Conservation (phyloP, 2,888 invertebrate species). For the Folsomia manolachei region DNA sequence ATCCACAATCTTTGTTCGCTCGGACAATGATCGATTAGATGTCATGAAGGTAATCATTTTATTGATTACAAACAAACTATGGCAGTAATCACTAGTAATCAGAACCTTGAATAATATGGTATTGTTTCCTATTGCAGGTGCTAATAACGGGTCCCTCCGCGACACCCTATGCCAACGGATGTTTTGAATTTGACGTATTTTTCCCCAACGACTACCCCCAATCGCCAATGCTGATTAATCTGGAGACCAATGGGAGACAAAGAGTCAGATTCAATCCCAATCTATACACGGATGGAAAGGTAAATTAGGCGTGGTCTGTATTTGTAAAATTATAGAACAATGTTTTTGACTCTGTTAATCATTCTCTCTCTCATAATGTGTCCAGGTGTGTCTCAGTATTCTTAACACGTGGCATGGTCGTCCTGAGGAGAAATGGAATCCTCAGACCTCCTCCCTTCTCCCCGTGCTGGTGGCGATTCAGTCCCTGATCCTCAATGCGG, state of each 20-base stretch:
- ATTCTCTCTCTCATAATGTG: too few relatives aligned
- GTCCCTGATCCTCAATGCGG: conserved; percentile 84
- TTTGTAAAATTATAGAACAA: too few relatives aligned
- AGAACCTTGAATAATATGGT: not conserved
- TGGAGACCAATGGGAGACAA: conserved; percentile 81
- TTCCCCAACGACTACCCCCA: conserved; percentile 72
- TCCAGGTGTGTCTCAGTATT: conserved; percentile 90
- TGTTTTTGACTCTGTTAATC: too few relatives aligned
- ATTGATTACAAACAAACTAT: conserved; percentile 7
- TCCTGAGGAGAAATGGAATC: conserved; percentile 96
- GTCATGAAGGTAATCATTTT: conserved; percentile 77
- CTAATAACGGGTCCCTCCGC: conserved; percentile 88
- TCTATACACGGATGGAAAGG: conserved; percentile 91
- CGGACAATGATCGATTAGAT: conserved; percentile 89
- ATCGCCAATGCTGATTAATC: conserved; percentile 75
- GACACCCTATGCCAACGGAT: conserved; percentile 88
- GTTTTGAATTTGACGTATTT: conserved; percentile 85
- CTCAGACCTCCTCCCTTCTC: conserved; percentile 89
- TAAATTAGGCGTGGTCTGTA: too few relatives aligned
- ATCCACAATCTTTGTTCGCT: conserved; percentile 85
- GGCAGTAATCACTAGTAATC: not conserved
- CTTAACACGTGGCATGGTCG: conserved; percentile 95
- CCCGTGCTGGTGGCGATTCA: conserved; percentile 84
- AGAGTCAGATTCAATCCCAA: conserved; percentile 90
- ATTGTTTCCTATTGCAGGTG: conserved; percentile 59